A percentile compares a stretch with the other conserved stretches of the same genome.
Evolutionary conservation across 2,797 vertebrate genomes (phyloP).

Genomic region (Sphenodon punctatus): DNA sequence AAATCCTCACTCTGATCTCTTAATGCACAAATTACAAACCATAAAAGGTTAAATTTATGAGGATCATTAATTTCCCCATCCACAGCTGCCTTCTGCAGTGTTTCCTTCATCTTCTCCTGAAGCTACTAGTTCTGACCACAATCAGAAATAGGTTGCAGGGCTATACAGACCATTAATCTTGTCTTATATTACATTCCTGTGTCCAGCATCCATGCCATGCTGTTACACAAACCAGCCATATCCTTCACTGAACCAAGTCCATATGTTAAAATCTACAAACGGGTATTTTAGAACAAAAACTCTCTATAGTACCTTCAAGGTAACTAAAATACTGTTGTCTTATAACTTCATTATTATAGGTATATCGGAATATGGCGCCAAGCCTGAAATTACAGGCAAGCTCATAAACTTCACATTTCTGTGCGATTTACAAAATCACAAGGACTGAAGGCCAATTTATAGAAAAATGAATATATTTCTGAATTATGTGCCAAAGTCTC

Average conservation of each 20-base stretch:
- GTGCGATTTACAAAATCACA: too few relatives aligned
- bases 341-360: not conserved
- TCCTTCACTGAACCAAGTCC: not conserved
- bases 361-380: conserved; percentile 29
- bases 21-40: not conserved
- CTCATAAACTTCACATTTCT: too few relatives aligned
- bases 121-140: not conserved
- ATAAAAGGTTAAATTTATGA: not conserved
- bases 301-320: not conserved
- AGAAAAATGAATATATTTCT: conserved; percentile 21
- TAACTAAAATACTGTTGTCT: not conserved
- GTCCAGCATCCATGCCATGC: not conserved
- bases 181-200: not conserved
- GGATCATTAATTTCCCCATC: not conserved
- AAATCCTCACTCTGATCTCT: not conserved
- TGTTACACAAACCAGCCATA: not conserved
- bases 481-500: not conserved
- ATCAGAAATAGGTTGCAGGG: not conserved
- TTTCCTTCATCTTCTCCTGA: not conserved
- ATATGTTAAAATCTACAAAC: conserved; percentile 1
- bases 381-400: too few relatives aligned
- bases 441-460: too few relatives aligned
- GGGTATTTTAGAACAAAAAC: not conserved
- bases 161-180: not conserved
- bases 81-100: not conserved